Base-by-base conservation (phyloP, 2,797 vertebrate species). In the Iguana delicatissima region DNA sequence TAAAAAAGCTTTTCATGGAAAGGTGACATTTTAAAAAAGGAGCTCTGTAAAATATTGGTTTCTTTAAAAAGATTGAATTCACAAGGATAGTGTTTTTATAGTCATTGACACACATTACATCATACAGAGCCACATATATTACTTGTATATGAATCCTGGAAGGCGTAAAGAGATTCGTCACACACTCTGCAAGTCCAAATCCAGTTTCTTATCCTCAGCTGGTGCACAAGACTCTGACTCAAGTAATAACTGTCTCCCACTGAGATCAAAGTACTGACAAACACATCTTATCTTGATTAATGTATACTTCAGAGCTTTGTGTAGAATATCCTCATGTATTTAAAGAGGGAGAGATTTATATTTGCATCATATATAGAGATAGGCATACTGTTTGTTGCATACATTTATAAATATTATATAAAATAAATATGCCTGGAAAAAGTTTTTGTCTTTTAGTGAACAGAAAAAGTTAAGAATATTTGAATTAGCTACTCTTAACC, bases 241-340 rank as follows among this genome's bases (percentile, higher is more conserved):
- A 96, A 96, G 96, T 88, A 96, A 96, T 93, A 96, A 96, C 94
- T 96, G 94, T 94, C 95, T 95, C 96, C 96, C 89, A 95, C 94
- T 93, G 96, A 97, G 96, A 96, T 97, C 91, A 97, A 96, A 96
- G 95, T 91, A 73, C 94, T 93, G 94, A 95, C 95, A 96, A 95
- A 92, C 92, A 92, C 84, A 94, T 94, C 94, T 95, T 96, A 96
- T 96, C 94, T 95, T 94, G 89, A 93, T 93, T 94, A 96, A 95
- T 95, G 94, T 95, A 94, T 86, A 95, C 93, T 96, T 95, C 38
- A 96, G 59, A 84, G 91, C 90, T 95, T 89, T 96, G 93, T 96
- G 92, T 95, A 83, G 93, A 91, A 91, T 96, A 93, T 92, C 95
- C 87, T 95, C 85, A 92, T 90, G 90, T 87, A 95, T 85, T 95